Evolutionary conservation across 2,888 invertebrate species (phyloP), one percentile per base, ranked within the genome.

Genomic region (Orthosia cruda): DNA sequence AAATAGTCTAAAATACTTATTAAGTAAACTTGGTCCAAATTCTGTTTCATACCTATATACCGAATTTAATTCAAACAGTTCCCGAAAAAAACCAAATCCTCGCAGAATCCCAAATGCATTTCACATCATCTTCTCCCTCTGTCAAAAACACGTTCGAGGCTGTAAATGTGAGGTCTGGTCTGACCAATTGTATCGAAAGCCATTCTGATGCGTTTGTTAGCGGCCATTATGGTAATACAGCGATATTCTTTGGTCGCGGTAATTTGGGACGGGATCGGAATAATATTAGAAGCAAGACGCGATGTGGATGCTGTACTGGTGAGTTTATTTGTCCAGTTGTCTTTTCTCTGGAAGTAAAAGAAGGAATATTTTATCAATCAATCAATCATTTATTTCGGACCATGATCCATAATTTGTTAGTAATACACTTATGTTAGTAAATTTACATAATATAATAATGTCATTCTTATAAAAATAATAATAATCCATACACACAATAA

Each of bases 181-280:
- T 61, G 71, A 69, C 71, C 80, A 83, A 74, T 83, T 74, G 73
- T 84, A 81, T 74, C 54, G 69, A 58, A 74, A 71, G 57, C 71
- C 63, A 4, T 45, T 26, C 47, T 71, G 81, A 84, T 84, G 71
- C 74, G 73, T 83, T 80, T 77, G 74, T 77, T 84, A 68, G 49
- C 77, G 64, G n/a, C 65, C 63, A 75, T 77, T 81, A 84, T 77
- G 77, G 61, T 57, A 81, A 81, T 77, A 58, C 61, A 45, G 26
- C 59, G 18, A 75, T 81, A 75, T 77, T 81, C 74, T 32, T 71
- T 58, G 70, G 65, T 52, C 32, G 55, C 40, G 61, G 77, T 77
- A 68, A 77, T 77, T 77, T 68, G 80, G 18, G 50, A 80, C 73
- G 71, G 58, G 58, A 55, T 26, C 55, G 71, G 80, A 83, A 83